Evolutionary conservation across 2,888 invertebrate genomes (phyloP).

Genomic region (Sialis lutaria): DNA sequence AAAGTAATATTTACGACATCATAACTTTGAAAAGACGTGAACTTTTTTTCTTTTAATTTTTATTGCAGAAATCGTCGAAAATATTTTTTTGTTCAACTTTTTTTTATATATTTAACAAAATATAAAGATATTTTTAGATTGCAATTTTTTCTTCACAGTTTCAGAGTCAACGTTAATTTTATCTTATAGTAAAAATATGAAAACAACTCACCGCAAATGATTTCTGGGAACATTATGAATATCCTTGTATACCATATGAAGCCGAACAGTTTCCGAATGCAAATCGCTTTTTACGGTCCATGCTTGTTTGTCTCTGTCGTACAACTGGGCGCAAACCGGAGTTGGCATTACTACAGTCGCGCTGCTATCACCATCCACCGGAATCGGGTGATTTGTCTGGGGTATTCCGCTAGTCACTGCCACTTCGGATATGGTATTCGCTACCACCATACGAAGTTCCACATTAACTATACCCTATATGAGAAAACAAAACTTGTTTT

Average conservation of each 20-base stretch:
- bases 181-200: neutral
- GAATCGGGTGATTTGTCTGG: neutral
- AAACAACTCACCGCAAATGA: slow-evolving; percentile 35
- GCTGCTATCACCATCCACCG: neutral
- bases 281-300: slow-evolving; percentile 65
- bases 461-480: slow-evolving; percentile 38
- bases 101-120: too few relatives aligned
- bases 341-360: slow-evolving; percentile 35
- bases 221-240: slow-evolving; percentile 63
- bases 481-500: neutral
- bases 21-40: too few relatives aligned
- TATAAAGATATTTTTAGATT: too few relatives aligned
- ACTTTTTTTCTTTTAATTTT: too few relatives aligned
- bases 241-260: slow-evolving; percentile 59
- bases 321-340: slow-evolving; percentile 43
- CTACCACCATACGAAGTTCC: slow-evolving; percentile 55
- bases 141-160: too few relatives aligned
- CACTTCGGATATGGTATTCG: slow-evolving; percentile 47
- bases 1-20: too few relatives aligned
- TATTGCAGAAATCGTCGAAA: too few relatives aligned
- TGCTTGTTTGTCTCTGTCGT: slow-evolving; percentile 65
- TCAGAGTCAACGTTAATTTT: too few relatives aligned
- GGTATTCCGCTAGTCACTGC: slow-evolving; percentile 17
- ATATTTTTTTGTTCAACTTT: too few relatives aligned
- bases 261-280: slow-evolving; percentile 54